These are phyloP conservation scores for Pteronura brasiliensis DNA, from an alignment of 2,113 vertebrate genomes.

Conservation along the genomic window DNA sequence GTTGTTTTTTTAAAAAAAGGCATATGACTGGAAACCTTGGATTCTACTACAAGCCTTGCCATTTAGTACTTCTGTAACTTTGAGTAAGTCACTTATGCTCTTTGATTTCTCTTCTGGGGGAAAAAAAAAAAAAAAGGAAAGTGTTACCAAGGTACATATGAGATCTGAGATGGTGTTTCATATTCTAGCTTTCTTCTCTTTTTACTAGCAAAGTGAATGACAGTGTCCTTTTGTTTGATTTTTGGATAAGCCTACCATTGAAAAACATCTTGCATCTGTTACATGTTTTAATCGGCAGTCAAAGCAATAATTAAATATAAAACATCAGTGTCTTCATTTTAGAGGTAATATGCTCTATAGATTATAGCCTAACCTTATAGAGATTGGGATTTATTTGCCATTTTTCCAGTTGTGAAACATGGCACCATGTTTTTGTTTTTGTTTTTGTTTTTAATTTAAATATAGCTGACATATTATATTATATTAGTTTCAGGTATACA, in stretches of 20 bases:
- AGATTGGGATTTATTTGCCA: background rate
- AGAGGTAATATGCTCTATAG: background rate
- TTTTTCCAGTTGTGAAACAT: background rate
- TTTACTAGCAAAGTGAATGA: constrained; percentile 10
- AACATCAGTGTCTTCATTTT: background rate
- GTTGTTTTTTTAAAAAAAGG: background rate
- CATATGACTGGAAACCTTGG: background rate
- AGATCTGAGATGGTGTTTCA: background rate
- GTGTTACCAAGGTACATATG: background rate
- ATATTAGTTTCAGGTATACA: background rate
- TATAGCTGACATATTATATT: background rate
- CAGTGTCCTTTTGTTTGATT: background rate
- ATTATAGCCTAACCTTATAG: background rate
- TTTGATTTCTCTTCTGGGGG: constrained; percentile 15
- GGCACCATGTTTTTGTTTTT: background rate
- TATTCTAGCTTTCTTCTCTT: background rate
- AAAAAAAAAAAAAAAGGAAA: background rate
- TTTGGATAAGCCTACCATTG: background rate
- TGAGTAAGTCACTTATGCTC: background rate
- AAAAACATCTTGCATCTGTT: constrained; percentile 39
- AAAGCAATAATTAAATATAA: constrained; percentile 45
- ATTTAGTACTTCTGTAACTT: background rate
- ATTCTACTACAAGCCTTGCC: background rate
- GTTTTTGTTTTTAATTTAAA: background rate
- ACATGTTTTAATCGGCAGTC: background rate